phyloP scores from a whole-genome alignment of 2,888 invertebrate genomes.

The Limnephilus rhombicus region DNA sequence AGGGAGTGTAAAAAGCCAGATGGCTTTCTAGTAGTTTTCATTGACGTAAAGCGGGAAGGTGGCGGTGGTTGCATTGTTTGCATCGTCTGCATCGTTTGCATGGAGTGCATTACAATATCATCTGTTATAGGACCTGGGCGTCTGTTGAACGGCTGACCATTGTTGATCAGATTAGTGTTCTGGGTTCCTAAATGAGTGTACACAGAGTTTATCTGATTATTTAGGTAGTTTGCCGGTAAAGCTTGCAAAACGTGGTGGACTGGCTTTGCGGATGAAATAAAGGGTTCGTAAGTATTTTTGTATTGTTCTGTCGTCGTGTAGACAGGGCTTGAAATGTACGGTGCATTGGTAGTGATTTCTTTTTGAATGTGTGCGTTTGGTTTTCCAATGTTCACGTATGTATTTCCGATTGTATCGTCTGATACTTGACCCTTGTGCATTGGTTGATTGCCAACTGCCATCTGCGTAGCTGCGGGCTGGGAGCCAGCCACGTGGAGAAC shows the following conservation, averaged over 20 bases:
- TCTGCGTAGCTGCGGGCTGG: constrained; percentile 65
- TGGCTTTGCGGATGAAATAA: constrained; percentile 67
- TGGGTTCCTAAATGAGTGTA: constrained; percentile 52
- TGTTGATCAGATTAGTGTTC: constrained; percentile 57
- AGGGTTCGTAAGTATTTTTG: constrained; percentile 67
- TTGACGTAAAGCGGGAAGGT: constrained; percentile 67
- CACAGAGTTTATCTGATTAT: constrained; percentile 64
- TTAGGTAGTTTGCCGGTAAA: constrained; percentile 52
- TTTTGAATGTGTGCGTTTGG: constrained; percentile 72
- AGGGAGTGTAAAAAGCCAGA: constrained; percentile 61
- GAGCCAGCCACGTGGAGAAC: constrained; percentile 66
- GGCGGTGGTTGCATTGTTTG: constrained; percentile 81
- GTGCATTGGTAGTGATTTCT: constrained; percentile 58
- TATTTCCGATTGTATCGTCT: constrained; percentile 71
- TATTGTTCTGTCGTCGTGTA: constrained; percentile 58
- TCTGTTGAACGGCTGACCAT: constrained; percentile 64
- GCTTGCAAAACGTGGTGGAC: constrained; percentile 68
- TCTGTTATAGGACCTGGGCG: constrained; percentile 68
- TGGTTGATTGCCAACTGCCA: constrained; percentile 65
- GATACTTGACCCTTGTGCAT: constrained; percentile 73
- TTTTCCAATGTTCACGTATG: constrained; percentile 73
- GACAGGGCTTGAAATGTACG: constrained; percentile 18
- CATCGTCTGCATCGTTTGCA: constrained; percentile 75
- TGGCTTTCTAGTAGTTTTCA: constrained; percentile 58
- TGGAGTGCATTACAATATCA: constrained; percentile 62